Evolutionary conservation across 2,797 vertebrate species (phyloP).

Genomic region (Eulemur rubriventer): DNA sequence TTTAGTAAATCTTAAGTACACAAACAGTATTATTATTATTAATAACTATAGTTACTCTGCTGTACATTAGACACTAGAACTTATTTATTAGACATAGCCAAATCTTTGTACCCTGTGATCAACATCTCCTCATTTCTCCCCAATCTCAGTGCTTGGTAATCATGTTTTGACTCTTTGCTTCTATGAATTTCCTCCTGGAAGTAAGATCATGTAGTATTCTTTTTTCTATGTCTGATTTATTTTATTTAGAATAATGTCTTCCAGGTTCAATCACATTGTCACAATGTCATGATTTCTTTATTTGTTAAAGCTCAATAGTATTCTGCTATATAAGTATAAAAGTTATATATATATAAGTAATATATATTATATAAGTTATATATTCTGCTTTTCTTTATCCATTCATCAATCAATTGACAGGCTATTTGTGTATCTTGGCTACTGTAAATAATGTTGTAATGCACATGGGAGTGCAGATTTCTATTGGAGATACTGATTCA

Average conservation of each 20-base stretch:
- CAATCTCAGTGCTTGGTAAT: background rate
- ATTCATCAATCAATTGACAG: too few relatives aligned
- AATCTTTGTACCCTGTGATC: background rate
- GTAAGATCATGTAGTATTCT: background rate
- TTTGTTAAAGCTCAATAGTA: background rate
- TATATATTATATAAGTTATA: background rate
- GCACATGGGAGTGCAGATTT: too few relatives aligned
- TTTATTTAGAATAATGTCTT: background rate
- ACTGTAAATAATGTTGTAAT: background rate
- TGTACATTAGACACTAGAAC: background rate
- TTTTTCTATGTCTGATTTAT: background rate
- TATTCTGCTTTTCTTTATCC: background rate
- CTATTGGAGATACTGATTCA: background rate
- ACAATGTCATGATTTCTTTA: background rate
- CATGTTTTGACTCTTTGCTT: background rate
- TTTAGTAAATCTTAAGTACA: background rate
- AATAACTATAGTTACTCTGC: background rate
- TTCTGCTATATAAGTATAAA: background rate
- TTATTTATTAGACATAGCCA: background rate
- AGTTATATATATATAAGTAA: background rate
- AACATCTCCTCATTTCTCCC: background rate
- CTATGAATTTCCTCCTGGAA: background rate
- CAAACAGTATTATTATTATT: background rate
- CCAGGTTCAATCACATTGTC: background rate
- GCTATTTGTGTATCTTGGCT: background rate